Percentiles rank a stretch among this genome's conserved stretches.
Evolutionary conservation across 2,888 invertebrate species (phyloP).

Genomic region (Nemoura dubitans): DNA sequence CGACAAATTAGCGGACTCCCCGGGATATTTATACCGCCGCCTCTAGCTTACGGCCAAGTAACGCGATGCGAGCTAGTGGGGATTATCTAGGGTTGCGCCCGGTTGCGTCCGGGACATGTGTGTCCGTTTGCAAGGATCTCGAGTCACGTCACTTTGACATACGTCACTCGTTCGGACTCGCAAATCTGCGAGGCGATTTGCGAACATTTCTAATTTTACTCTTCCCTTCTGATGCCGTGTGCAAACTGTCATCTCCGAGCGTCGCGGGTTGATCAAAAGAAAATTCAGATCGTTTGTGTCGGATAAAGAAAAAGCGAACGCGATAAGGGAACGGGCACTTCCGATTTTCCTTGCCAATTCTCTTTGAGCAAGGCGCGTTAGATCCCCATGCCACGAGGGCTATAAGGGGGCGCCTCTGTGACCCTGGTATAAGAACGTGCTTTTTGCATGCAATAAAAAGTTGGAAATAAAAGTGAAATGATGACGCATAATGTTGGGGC

Average conservation of each 20-base stretch:
- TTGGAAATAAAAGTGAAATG: no score
- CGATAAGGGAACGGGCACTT: no score
- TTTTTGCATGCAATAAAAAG: no score
- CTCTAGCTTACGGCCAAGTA: background rate
- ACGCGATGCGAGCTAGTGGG: background rate
- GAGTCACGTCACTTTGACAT: background rate
- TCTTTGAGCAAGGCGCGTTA: no score
- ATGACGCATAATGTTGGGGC: no score
- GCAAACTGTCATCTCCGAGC: background rate
- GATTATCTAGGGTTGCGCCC: background rate
- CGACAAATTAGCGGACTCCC: background rate
- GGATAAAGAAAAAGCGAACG: no score
- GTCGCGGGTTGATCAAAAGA: no score
- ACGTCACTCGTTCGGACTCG: background rate
- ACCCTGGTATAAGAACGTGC: no score
- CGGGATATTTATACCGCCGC: background rate
- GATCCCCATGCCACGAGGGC: no score
- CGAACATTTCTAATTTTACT: background rate
- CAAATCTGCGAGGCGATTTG: background rate
- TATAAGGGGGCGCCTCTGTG: no score
- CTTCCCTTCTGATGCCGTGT: background rate
- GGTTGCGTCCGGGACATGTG: background rate
- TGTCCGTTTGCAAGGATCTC: background rate
- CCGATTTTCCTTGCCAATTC: no score
- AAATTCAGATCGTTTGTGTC: no score